Evolutionary conservation across 1,140 invertebrate genomes (phyloP).

Genomic region (Linepithema humile): DNA sequence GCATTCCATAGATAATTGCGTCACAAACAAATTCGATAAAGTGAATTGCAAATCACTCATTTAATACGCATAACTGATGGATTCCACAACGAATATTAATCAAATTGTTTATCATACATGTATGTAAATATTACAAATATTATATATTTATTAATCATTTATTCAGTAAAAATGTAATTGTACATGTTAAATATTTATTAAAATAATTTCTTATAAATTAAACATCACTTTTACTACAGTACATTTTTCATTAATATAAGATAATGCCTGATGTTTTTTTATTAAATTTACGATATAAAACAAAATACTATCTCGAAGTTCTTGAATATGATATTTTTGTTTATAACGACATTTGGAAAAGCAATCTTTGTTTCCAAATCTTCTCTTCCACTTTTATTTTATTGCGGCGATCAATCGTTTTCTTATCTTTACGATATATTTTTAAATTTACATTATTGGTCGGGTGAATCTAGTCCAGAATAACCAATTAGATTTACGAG

Average conservation of each 20-base stretch:
- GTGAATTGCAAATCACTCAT: constrained; percentile 29
- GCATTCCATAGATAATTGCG: constrained; percentile 35
- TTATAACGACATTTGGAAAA: background rate
- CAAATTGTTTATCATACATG: constrained; percentile 6
- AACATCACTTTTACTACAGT: too few relatives aligned
- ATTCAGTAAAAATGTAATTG: background rate
- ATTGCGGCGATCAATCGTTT: background rate
- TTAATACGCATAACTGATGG: constrained; percentile 11
- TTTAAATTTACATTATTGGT: background rate
- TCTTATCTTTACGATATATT: background rate
- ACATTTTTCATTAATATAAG: background rate
- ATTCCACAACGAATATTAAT: constrained; percentile 38
- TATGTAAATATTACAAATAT: constrained; percentile 8
- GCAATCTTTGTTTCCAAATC: background rate
- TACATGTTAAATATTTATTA: background rate
- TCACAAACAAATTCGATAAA: constrained; percentile 34
- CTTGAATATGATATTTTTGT: background rate
- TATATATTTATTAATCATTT: constrained; percentile 28
- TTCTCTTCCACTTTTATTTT: background rate
- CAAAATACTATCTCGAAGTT: background rate
- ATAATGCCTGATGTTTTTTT: background rate
- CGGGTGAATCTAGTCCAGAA: background rate
- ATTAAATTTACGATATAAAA: background rate
- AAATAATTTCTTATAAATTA: too few relatives aligned
- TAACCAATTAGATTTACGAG: constrained; percentile 6